These are phyloP conservation scores for Orius insidiosus DNA, from an alignment of 1,140 invertebrate genomes.

Conservation along the genomic window DNA sequence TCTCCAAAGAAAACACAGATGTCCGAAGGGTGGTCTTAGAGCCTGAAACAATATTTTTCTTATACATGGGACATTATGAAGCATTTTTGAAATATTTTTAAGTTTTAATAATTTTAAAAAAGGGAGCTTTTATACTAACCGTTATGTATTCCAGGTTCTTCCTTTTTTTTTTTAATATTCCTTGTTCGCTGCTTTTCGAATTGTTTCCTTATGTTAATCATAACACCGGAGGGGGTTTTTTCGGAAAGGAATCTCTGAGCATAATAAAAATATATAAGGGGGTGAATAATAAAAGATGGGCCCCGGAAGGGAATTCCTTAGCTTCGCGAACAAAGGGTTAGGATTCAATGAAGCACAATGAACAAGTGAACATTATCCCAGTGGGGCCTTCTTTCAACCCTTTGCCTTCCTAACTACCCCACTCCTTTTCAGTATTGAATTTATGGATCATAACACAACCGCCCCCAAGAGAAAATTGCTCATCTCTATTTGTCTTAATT, in stretches of 20 bases:
- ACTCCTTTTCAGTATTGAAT: slow-evolving; percentile 9
- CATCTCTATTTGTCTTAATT: slow-evolving; percentile 13
- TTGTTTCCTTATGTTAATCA: slow-evolving; percentile 8
- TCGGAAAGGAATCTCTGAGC: not conserved
- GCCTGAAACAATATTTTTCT: too few relatives aligned
- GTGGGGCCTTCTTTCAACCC: too few relatives aligned
- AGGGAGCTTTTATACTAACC: too few relatives aligned
- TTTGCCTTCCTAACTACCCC: slow-evolving; percentile 3
- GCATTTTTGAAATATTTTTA: too few relatives aligned
- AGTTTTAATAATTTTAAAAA: too few relatives aligned
- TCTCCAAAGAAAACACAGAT: too few relatives aligned
- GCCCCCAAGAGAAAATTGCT: slow-evolving; percentile 5
- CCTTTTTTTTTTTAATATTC: slow-evolving; percentile 9
- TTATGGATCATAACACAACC: slow-evolving; percentile 11
- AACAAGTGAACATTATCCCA: slow-evolving; percentile 13
- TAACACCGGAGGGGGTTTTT: slow-evolving; percentile 4
- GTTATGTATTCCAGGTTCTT: too few relatives aligned
- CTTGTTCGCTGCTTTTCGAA: not conserved
- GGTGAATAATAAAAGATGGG: not conserved
- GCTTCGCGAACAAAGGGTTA: slow-evolving; percentile 1
- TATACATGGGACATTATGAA: too few relatives aligned
- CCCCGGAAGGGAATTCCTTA: slow-evolving; percentile 10
- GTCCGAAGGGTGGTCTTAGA: too few relatives aligned
- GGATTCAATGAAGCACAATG: slow-evolving; percentile 12
- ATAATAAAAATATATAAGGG: slow-evolving; percentile 9